Conservation (phyloP, 64 coral and sea anemone genomes). For the Montipora capricornis region DNA sequence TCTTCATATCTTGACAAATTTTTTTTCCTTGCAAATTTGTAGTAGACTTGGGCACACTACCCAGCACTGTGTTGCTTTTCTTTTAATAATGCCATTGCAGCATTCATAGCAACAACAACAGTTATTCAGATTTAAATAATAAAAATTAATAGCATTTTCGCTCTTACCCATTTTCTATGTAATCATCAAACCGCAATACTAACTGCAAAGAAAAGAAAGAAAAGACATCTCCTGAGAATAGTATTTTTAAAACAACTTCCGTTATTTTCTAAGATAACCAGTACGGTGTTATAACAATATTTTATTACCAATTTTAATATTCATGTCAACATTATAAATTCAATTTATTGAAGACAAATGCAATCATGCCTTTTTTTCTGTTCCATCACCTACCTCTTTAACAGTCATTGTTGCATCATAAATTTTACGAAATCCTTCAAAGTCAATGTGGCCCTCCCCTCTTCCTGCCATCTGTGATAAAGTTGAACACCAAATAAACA, state of each 20-base stretch:
- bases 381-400: slow-evolving; percentile 73
- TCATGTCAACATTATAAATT: no score
- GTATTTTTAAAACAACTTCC: no score
- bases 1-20: no score
- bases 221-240: no score
- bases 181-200: slow-evolving; percentile 72
- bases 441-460: slow-evolving; percentile 85
- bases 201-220: slow-evolving; percentile 50
- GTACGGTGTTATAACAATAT: no score
- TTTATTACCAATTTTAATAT: no score
- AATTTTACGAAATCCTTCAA: slow-evolving; percentile 94
- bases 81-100: background rate
- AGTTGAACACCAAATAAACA: background rate
- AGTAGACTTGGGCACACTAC: no score
- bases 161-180: slow-evolving; percentile 91
- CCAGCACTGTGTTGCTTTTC: background rate
- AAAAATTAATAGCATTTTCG: background rate
- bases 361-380: no score
- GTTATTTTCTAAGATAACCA: no score
- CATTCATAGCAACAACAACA: no score
- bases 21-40: no score
- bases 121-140: background rate
- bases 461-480: slow-evolving; percentile 76
- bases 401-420: slow-evolving; percentile 91
- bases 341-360: no score